These are phyloP conservation scores for Drosophila pegasa DNA, from an alignment of 2,888 invertebrate species.

Conservation along the genomic window DNA sequence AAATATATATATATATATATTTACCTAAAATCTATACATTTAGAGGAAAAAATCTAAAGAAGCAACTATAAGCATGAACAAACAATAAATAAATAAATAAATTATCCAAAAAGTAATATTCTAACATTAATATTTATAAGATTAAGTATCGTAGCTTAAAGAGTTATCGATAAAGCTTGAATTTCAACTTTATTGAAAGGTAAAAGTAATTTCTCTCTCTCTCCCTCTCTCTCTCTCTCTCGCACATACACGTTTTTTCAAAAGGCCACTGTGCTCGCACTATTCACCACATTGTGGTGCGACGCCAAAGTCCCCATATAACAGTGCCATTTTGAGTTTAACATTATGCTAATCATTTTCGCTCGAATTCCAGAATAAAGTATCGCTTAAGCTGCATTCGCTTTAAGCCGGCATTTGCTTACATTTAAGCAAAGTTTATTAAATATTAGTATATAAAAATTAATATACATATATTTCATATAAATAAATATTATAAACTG, in stretches of 20 bases:
- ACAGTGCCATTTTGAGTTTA: conserved; percentile 35
- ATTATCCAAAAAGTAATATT: background rate
- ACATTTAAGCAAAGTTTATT: background rate
- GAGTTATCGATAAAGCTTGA: conserved; percentile 29
- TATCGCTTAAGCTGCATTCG: background rate
- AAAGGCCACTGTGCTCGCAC: conserved; percentile 10
- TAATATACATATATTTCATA: background rate
- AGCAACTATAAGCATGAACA: background rate
- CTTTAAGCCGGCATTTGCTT: background rate
- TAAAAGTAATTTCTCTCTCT: conserved; percentile 5
- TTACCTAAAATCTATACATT: background rate
- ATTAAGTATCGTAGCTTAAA: background rate
- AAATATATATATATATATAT: background rate
- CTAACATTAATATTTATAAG: background rate
- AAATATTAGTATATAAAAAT: too few relatives aligned
- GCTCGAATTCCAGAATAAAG: conserved; percentile 4
- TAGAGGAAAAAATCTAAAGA: background rate
- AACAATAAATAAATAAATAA: background rate
- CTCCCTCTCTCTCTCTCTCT: conserved; percentile 7
- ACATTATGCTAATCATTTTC: conserved; percentile 14
- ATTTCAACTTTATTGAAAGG: background rate
- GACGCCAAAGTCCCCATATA: background rate
- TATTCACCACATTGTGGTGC: conserved; percentile 19
- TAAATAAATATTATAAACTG: background rate
- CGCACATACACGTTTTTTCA: background rate